Conservation (phyloP, 2,888 invertebrate species). For the Eupeodes latifasciatus region DNA sequence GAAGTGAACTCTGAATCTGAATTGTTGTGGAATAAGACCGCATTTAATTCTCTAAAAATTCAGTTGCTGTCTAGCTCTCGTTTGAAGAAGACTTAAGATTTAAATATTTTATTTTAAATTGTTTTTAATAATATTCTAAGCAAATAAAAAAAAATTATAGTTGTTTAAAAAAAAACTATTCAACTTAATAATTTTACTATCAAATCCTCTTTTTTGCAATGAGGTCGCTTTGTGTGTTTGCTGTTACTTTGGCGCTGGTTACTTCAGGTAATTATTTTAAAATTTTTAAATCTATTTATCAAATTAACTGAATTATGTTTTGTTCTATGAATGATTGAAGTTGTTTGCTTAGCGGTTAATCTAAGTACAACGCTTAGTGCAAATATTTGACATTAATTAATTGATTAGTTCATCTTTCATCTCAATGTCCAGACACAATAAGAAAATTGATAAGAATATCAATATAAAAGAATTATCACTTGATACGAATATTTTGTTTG, state of each 20-base stretch:
- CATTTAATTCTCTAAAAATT: conserved; percentile 8
- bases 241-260: conserved; percentile 48
- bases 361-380: neutral
- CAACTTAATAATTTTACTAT: neutral
- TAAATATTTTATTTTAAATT: neutral
- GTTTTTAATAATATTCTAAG: neutral
- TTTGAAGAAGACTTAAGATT: conserved; percentile 41
- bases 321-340: too few relatives aligned
- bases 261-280: conserved; percentile 51
- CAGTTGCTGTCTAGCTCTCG: conserved; percentile 64
- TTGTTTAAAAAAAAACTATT: conserved; percentile 15
- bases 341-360: neutral
- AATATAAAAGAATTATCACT: neutral
- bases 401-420: neutral
- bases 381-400: neutral
- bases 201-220: conserved; percentile 20
- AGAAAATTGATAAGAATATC: conserved; percentile 25
- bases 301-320: too few relatives aligned
- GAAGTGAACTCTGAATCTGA: conserved; percentile 11
- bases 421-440: conserved; percentile 8
- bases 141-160: neutral
- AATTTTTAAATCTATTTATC: neutral
- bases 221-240: conserved; percentile 53
- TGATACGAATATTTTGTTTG: neutral
- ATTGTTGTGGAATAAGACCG: conserved; percentile 36